A percentile compares a stretch with the other conserved stretches of the same genome.
Evolutionary conservation across 2,797 vertebrate genomes (phyloP).

Genomic region (Allobates femoralis): DNA sequence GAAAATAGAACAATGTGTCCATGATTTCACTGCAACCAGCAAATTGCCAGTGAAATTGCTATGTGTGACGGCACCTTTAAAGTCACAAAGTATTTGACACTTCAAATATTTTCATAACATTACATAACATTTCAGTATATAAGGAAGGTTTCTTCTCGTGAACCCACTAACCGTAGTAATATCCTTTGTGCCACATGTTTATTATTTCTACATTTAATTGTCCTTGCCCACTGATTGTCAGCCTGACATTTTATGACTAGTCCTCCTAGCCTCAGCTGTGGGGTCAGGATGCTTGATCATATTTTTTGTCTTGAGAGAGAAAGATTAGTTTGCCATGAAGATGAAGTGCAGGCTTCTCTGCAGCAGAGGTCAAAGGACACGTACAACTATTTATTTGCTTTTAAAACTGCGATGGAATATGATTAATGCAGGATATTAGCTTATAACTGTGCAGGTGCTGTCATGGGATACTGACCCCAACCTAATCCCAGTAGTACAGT

Average conservation of each 20-base stretch:
- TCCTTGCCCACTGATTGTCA: slow-evolving; percentile 5
- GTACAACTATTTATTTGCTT: slow-evolving; percentile 77
- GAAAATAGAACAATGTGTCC: too few species aligned
- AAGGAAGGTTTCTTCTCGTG: not conserved
- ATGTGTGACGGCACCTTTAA: too few species aligned
- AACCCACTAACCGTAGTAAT: not conserved
- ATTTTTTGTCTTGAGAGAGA: slow-evolving; percentile 60
- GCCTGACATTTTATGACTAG: slow-evolving; percentile 24
- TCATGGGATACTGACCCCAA: slow-evolving; percentile 73
- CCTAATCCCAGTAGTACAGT: slow-evolving; percentile 74
- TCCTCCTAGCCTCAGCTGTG: slow-evolving; percentile 40
- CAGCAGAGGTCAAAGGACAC: slow-evolving; percentile 73
- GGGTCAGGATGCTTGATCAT: slow-evolving; percentile 56
- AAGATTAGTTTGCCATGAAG: slow-evolving; percentile 65
- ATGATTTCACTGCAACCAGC: too few species aligned
- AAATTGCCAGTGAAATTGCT: too few species aligned
- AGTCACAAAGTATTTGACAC: too few species aligned
- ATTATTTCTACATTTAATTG: slow-evolving; percentile 11
- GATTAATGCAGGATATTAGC: slow-evolving; percentile 78
- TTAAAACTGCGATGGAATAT: slow-evolving; percentile 74
- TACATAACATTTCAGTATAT: too few species aligned
- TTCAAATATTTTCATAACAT: too few species aligned
- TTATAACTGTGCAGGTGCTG: slow-evolving; percentile 75
- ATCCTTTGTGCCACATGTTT: not conserved
- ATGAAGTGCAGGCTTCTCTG: slow-evolving; percentile 73